Evolutionary conservation across 2,797 vertebrate genomes (phyloP), one percentile per base, ranked within the genome.

Genomic region (Macropodus opercularis): DNA sequence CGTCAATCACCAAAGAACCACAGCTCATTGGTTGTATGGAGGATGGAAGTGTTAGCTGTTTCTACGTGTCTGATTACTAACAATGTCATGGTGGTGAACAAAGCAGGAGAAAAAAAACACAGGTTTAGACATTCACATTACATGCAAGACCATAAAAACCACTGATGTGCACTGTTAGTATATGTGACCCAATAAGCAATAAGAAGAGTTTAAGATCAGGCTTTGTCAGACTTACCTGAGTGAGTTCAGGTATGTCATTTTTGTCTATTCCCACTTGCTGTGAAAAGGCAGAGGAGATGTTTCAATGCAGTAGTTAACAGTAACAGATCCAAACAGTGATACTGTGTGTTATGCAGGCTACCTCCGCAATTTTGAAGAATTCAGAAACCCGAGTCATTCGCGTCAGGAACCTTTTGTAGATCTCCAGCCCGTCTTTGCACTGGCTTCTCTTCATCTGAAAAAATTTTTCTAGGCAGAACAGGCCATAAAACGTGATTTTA

Each of bases 261-360:
- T 99, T 99, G 88, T 99, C 98, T 85, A 99, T 99, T 85, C 98
- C 97, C 83, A 99, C 94, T 96, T 98, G 96, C 98, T 99, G 92
- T 80, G 72, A 76, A 83, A 81, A 68, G 73, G 14, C 77, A 13
- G 27, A 10, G 39, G 5, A 3, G 53, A 29, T 9, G 49, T 36
- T 23, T 77, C 6, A 73, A 19, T 35, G 23, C 12, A 47, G 38
- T 4, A 34, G 31, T 42, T 24, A 58, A 27, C 1, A 49, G 24
- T 2, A 7, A 11, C 35, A 36, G 2, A 11, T 15, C 1, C 27
- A 4, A 32, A 27, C 27, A 27, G 34, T 38, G 4, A 52, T n/a
- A 13, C 3, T 13, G 14, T 1, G 22, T 6, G 22, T 9, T 44
- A 15, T 4, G 32, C 8, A 9, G 72, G 77, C 80, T 91, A 99